Conservation (phyloP, 2,888 invertebrate species). For the Drosophila robusta region DNA sequence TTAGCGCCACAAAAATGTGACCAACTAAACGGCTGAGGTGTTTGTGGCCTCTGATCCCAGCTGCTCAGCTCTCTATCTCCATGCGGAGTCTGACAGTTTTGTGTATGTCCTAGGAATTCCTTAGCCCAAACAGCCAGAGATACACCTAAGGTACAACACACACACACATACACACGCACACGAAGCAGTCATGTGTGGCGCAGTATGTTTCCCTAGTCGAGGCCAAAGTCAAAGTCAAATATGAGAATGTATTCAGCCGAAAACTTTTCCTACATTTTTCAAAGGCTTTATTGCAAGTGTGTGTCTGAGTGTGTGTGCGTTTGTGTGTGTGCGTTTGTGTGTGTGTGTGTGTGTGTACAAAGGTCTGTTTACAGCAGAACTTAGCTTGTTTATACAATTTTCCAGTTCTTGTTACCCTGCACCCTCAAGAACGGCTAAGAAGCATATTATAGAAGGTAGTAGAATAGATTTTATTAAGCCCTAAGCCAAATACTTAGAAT, state of each 20-base stretch:
- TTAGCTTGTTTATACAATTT: not conserved
- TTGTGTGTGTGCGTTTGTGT: not conserved
- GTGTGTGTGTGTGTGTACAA: not conserved
- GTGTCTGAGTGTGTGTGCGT: not conserved
- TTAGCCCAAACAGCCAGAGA: not conserved
- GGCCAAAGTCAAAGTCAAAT: conserved; percentile 50
- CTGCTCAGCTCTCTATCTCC: not conserved
- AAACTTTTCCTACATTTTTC: conserved; percentile 52
- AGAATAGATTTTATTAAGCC: too few species aligned
- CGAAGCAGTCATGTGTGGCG: not conserved
- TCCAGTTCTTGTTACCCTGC: not conserved
- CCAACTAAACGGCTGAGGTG: not conserved
- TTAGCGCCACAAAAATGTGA: conserved; percentile 1
- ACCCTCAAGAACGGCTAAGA: too few species aligned
- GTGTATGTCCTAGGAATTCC: not conserved
- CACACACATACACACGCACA: not conserved
- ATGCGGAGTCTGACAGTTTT: not conserved
- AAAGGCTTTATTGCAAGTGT: conserved; percentile 37
- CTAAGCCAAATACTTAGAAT: not conserved
- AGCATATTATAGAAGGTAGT: not conserved
- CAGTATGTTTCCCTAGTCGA: conserved; percentile 43
- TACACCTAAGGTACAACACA: not conserved
- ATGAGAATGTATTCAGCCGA: conserved; percentile 45
- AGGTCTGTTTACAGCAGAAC: conserved; percentile 19
- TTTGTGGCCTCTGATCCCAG: not conserved